These are phyloP conservation scores for Chelidonichthys spinosus DNA, from an alignment of 2,797 vertebrate genomes.

Conservation along the genomic window DNA sequence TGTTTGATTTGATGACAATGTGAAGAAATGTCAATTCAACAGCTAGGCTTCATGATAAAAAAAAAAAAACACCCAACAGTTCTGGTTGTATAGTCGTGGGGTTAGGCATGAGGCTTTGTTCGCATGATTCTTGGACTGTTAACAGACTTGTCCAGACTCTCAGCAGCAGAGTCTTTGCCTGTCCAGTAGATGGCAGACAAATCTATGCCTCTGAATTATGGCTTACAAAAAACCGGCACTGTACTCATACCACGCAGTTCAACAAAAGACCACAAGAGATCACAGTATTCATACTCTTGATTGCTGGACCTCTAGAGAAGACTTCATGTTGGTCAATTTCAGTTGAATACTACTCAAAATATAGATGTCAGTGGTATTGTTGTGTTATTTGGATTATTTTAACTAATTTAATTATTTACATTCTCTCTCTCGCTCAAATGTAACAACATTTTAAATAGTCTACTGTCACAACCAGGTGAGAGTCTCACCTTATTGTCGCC, in stretches of 20 bases:
- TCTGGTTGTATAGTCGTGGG: not conserved
- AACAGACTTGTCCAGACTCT: rapidly evolving
- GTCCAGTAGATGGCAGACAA: slow-evolving; percentile 66
- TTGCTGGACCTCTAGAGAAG: not conserved
- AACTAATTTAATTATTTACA: too few species aligned
- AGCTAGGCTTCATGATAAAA: not conserved
- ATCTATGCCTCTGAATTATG: slow-evolving; percentile 1
- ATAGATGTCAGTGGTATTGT: not conserved
- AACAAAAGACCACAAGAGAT: slow-evolving; percentile 62
- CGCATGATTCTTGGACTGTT: not conserved
- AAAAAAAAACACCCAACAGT: not conserved
- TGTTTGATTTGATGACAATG: not conserved
- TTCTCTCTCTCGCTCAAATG: too few species aligned
- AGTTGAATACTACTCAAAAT: not conserved
- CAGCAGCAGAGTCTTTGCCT: not conserved
- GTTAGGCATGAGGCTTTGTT: not conserved
- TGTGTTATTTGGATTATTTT: too few species aligned
- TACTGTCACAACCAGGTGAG: too few species aligned
- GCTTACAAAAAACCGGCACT: not conserved
- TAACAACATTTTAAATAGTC: too few species aligned
- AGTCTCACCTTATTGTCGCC: too few species aligned
- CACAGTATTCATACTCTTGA: slow-evolving; percentile 60
- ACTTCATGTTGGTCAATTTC: not conserved
- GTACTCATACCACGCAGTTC: slow-evolving; percentile 48
- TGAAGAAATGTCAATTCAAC: not conserved